Base-by-base conservation (phyloP, 1,140 invertebrate genomes). In the Monochamus saltuarius region DNA sequence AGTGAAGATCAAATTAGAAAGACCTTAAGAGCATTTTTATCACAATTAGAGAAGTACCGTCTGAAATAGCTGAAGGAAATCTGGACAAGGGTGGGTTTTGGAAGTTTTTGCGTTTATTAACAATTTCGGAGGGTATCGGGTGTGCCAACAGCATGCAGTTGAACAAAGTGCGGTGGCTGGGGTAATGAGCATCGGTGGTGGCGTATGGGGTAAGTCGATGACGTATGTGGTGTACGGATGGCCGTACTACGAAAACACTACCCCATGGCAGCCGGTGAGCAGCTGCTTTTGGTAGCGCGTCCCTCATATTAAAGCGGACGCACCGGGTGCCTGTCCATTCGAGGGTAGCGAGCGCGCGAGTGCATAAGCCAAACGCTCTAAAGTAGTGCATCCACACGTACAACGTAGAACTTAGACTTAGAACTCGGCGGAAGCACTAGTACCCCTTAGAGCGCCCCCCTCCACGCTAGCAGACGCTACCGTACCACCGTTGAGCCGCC, bases 401-500 rank as follows among this genome's bases (percentile, higher is more conserved):
- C 22, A 7, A 11, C 22, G 49, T 52, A 11, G 3, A 34, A 7
- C 9, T 38, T 6, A 49, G 29, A 55, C 39, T 36, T 40, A 37
- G 43, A 54, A 40, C 56, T 56, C 52, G 29, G 43, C 64, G 71
- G 71, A 71, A 71, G 67, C 71, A 71, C 56, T 61, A 54, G 61
- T 72, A 71, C 73, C 73, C 73, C 73, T 72, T 74, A 70, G 72
- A 66, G 73, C 65, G 72, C 69, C 67, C 70, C 22, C 71, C 69
- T 65, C 67, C 65, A 65, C 68, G 53, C 51, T 40, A 57, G 47
- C 54, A 65, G 64, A 70, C 67, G 68, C 68, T 71, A 72, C 63
- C 67, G 56, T 49, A 57, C 65, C 65, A 67, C 58, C 22, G 51
- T 59, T 56, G 52, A 55, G 43, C 47, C 47, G 42, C 40, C 51